Evolutionary conservation across 1,140 invertebrate species (phyloP).

Genomic region (Tribolium madens): DNA sequence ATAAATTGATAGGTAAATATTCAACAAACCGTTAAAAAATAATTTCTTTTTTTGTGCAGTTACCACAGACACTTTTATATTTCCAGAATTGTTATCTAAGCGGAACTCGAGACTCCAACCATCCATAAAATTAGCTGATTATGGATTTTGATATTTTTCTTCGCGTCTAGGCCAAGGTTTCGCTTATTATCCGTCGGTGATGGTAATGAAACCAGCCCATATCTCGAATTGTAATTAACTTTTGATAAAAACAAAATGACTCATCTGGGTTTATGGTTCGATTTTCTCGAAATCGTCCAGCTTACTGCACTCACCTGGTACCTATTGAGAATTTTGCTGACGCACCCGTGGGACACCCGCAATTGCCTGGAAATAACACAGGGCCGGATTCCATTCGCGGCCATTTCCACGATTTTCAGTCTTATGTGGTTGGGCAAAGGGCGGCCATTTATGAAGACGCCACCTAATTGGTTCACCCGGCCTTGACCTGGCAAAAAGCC

Average conservation of each 20-base stretch:
- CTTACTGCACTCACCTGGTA: constrained; percentile 69
- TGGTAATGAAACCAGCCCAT: no score
- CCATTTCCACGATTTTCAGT: constrained; percentile 86
- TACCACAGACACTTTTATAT: background rate
- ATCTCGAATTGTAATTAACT: no score
- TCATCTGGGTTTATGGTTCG: no score
- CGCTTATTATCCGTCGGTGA: background rate
- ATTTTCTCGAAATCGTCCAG: no score
- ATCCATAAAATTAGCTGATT: background rate
- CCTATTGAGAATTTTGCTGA: constrained; percentile 85
- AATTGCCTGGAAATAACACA: constrained; percentile 86
- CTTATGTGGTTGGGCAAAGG: constrained; percentile 84
- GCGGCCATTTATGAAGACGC: constrained; percentile 87
- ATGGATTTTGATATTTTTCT: background rate
- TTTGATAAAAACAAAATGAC: no score
- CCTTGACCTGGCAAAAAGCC: constrained; percentile 76
- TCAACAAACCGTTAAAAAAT: background rate
- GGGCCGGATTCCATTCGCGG: constrained; percentile 80
- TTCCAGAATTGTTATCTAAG: background rate
- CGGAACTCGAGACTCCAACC: background rate
- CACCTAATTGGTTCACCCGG: constrained; percentile 87
- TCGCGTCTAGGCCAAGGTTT: background rate
- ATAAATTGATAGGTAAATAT: background rate
- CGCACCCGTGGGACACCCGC: constrained; percentile 85
- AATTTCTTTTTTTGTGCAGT: background rate